These are phyloP conservation scores for Tetramorium simillimum DNA, from an alignment of 1,140 invertebrate species.

Conservation along the genomic window DNA sequence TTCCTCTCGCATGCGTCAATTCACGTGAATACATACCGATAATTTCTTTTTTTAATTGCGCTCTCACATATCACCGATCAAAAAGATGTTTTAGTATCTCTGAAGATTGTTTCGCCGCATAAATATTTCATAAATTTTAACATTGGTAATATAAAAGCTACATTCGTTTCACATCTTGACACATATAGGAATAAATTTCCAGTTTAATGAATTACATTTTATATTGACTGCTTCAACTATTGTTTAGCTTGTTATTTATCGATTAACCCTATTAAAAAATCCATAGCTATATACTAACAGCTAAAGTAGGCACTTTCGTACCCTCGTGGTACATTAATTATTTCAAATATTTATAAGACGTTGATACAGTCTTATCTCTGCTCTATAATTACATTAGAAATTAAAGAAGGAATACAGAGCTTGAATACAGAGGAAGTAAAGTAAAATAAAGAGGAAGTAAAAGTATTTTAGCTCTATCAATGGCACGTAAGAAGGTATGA, in stretches of 20 bases:
- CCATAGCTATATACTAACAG: conserved; percentile 14
- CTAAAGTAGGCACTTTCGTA: conserved; percentile 51
- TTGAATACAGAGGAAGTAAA: conserved; percentile 3
- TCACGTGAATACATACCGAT: too few relatives aligned
- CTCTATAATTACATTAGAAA: conserved; percentile 9
- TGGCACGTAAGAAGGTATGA: background rate
- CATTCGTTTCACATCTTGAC: background rate
- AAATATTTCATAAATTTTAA: conserved; percentile 5
- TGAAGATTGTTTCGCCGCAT: conserved; percentile 13
- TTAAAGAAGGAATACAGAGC: background rate
- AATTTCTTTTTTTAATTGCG: background rate
- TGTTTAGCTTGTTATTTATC: background rate
- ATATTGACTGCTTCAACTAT: conserved; percentile 16
- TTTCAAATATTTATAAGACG: conserved; percentile 45
- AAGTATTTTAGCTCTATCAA: background rate
- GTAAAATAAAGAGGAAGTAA: conserved; percentile 14
- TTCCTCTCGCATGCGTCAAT: background rate
- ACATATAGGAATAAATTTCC: conserved; percentile 24
- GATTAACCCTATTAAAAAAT: background rate
- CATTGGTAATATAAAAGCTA: conserved; percentile 13
- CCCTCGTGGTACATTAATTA: conserved; percentile 4
- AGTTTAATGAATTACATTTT: conserved; percentile 8
- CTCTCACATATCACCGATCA: background rate
- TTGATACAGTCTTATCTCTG: conserved; percentile 30
- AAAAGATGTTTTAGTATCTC: background rate